Evolutionary conservation across 2,797 vertebrate species (phyloP).

Genomic region (Rhodeus uyekii): DNA sequence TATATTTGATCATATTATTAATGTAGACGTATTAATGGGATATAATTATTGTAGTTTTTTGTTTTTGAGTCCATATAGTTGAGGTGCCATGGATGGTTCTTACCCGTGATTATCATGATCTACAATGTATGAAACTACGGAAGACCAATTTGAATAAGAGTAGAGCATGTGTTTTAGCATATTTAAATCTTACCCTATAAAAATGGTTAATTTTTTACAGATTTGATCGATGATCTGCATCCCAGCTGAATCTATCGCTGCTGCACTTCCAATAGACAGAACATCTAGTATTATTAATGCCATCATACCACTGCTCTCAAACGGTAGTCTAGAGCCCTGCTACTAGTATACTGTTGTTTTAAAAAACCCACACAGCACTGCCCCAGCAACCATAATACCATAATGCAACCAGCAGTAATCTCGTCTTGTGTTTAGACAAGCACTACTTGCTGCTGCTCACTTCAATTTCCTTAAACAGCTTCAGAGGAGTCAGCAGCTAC

Average conservation of each 20-base stretch:
- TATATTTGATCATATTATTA: background rate
- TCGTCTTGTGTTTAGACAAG: background rate
- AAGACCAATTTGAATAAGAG: background rate
- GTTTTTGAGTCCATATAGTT: background rate
- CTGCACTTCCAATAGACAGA: background rate
- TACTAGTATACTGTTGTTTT: background rate
- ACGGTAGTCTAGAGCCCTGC: background rate
- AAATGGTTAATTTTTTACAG: background rate
- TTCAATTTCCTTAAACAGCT: slow-evolving; percentile 7
- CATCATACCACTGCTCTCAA: background rate
- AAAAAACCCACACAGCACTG: background rate
- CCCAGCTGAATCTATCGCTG: background rate
- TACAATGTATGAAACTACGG: background rate
- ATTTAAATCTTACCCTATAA: background rate
- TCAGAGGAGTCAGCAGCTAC: background rate
- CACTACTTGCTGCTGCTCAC: background rate
- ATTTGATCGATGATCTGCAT: background rate
- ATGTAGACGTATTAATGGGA: background rate
- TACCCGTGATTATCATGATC: background rate
- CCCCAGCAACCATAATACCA: background rate
- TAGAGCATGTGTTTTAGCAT: background rate
- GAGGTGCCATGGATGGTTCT: background rate
- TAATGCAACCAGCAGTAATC: too few relatives aligned
- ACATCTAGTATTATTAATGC: background rate
- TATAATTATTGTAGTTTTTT: background rate